phyloP scores from a whole-genome alignment of 2,797 vertebrate species.

The Pachyuromys duprasi region DNA sequence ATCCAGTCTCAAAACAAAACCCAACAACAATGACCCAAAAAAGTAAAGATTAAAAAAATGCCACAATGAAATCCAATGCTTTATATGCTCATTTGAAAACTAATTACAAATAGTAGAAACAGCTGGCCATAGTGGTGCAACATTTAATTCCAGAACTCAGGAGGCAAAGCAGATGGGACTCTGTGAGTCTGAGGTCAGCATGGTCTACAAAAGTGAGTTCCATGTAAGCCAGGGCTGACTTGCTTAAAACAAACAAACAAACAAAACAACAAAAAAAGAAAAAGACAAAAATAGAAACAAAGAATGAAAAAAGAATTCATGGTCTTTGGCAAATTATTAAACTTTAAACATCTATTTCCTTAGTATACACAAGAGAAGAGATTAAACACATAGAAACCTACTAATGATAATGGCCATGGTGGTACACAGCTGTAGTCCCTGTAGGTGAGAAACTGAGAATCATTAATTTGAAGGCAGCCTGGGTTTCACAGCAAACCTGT shows the following conservation, averaged over 20 bases:
- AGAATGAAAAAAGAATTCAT: not conserved
- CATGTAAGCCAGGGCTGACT: not conserved
- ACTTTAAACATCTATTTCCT: not conserved
- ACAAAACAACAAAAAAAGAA: not conserved
- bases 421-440: not conserved
- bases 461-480: not conserved
- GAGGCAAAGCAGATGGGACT: not conserved
- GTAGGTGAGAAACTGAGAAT: not conserved
- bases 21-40: not conserved
- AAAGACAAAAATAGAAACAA: not conserved
- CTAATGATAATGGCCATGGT: not conserved
- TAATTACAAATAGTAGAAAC: not conserved
- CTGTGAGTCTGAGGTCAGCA: not conserved
- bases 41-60: not conserved
- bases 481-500: not conserved
- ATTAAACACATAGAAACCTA: not conserved
- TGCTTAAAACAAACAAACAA: not conserved
- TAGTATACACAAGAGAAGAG: not conserved
- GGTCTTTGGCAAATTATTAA: not conserved
- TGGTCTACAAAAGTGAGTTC: not conserved
- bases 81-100: not conserved
- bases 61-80: not conserved
- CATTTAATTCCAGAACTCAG: not conserved
- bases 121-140: not conserved
- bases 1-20: not conserved